A percentile compares a stretch with the other conserved stretches of the same genome.
Evolutionary conservation across 2,888 invertebrate genomes (phyloP).

Genomic region (Drosophila atroscutellata): DNA sequence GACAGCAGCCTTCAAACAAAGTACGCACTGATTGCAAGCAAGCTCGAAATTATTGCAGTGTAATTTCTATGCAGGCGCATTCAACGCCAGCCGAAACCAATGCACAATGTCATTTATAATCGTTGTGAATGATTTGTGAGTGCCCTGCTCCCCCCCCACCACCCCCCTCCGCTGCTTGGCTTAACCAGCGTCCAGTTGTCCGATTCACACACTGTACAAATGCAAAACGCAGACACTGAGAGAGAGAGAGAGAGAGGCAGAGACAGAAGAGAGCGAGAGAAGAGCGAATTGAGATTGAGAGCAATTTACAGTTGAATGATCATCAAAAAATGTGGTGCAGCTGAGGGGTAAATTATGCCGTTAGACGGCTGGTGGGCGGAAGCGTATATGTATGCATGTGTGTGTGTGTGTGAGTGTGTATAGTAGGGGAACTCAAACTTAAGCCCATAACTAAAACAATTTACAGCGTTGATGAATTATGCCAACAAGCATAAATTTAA

Average conservation of each 20-base stretch:
- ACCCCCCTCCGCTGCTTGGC: neutral
- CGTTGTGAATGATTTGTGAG: slow-evolving; percentile 57
- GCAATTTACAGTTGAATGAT: slow-evolving; percentile 67
- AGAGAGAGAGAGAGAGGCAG: slow-evolving; percentile 33
- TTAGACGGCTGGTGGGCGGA: slow-evolving; percentile 58
- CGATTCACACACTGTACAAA: slow-evolving; percentile 44
- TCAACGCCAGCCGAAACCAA: slow-evolving; percentile 52
- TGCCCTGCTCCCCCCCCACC: slow-evolving; percentile 11
- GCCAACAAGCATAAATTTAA: slow-evolving; percentile 19
- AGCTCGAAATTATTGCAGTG: slow-evolving; percentile 30
- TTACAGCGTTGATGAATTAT: slow-evolving; percentile 57
- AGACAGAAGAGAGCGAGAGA: slow-evolving; percentile 2
- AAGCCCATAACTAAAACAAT: slow-evolving; percentile 58
- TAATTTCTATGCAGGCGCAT: slow-evolving; percentile 67
- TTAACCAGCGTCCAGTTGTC: slow-evolving; percentile 47
- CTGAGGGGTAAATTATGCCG: slow-evolving; percentile 44
- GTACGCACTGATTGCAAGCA: slow-evolving; percentile 54
- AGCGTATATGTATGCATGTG: slow-evolving; percentile 12
- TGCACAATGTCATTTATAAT: slow-evolving; percentile 79
- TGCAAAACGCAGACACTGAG: neutral
- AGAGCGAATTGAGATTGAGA: slow-evolving; percentile 31
- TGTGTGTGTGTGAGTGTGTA: neutral
- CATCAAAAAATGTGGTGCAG: slow-evolving; percentile 22
- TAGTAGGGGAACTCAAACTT: slow-evolving; percentile 19
- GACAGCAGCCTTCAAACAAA: slow-evolving; percentile 11